phyloP scores from a whole-genome alignment of 2,113 vertebrate genomes.

The Tetraodon nigroviridis region DNA sequence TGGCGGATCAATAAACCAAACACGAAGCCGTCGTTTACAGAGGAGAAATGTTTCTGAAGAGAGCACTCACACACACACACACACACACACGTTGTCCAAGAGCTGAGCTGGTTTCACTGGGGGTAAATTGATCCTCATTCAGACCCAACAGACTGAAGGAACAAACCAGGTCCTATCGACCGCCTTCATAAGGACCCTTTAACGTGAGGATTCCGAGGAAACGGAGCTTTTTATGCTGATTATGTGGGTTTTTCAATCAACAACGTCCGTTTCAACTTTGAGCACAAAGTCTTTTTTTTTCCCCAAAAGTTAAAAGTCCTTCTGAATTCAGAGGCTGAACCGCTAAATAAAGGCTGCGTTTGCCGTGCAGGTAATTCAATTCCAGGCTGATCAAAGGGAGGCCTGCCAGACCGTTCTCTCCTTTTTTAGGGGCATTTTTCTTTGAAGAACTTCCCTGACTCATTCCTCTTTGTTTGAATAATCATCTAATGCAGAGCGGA shows the following conservation, averaged over 20 bases:
- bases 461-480: slow-evolving; percentile 49
- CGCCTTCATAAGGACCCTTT: neutral
- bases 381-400: slow-evolving; percentile 58
- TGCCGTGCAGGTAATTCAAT: slow-evolving; percentile 58
- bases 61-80: neutral
- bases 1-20: slow-evolving; percentile 29
- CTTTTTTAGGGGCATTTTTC: slow-evolving; percentile 14
- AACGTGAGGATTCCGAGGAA: neutral
- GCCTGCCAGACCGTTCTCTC: slow-evolving; percentile 11
- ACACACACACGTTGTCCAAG: neutral
- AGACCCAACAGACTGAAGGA: too few species aligned
- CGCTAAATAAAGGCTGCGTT: slow-evolving; percentile 40
- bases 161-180: neutral
- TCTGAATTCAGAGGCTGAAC: slow-evolving; percentile 23
- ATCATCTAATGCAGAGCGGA: slow-evolving; percentile 28
- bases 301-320: neutral
- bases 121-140: too few species aligned
- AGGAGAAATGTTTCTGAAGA: slow-evolving; percentile 7
- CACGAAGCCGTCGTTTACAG: slow-evolving; percentile 28
- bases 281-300: neutral
- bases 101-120: neutral
- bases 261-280: slow-evolving; percentile 12
- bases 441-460: slow-evolving; percentile 59
- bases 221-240: neutral
- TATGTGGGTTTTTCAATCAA: neutral